Evolutionary conservation across 2,888 invertebrate genomes (phyloP).

Genomic region (Spilarctia lutea): DNA sequence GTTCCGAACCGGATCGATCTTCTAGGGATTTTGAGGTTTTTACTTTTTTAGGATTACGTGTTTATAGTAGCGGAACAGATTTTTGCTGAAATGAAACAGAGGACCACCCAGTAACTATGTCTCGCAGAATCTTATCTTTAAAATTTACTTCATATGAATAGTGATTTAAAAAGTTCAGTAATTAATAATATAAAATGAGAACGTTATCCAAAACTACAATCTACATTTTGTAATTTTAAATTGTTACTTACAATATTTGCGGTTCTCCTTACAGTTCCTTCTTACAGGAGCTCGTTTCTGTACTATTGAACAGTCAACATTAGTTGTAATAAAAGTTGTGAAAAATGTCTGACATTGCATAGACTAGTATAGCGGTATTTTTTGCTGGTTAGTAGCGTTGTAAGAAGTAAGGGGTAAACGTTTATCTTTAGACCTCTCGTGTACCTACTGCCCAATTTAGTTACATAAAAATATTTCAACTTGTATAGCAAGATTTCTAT

Average conservation of each 20-base stretch:
- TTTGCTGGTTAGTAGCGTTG: too few relatives aligned
- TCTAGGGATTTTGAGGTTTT: conserved; percentile 37
- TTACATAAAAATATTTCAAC: too few relatives aligned
- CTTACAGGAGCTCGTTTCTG: too few relatives aligned
- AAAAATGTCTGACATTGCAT: too few relatives aligned
- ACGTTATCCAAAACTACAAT: neutral
- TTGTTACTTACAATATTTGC: neutral
- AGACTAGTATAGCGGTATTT: too few relatives aligned
- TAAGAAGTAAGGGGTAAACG: too few relatives aligned
- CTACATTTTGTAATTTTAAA: neutral
- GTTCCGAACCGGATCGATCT: conserved; percentile 32
- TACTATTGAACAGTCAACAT: neutral
- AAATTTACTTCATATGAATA: too few relatives aligned
- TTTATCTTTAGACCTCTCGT: too few relatives aligned
- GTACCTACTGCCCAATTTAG: too few relatives aligned
- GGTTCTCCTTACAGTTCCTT: neutral
- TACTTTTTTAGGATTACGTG: conserved; percentile 48
- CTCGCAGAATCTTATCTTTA: neutral
- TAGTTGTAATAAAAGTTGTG: neutral
- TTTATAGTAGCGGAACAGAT: conserved; percentile 44
- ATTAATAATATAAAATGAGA: neutral
- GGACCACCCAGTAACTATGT: conserved; percentile 43
- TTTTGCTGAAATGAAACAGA: conserved; percentile 16
- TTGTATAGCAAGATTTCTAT: too few relatives aligned
- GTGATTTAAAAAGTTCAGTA: too few relatives aligned